A percentile compares a stretch with the other conserved stretches of the same genome.
Conservation (phyloP, 2,888 invertebrate species). For the Coelopa pilipes region DNA sequence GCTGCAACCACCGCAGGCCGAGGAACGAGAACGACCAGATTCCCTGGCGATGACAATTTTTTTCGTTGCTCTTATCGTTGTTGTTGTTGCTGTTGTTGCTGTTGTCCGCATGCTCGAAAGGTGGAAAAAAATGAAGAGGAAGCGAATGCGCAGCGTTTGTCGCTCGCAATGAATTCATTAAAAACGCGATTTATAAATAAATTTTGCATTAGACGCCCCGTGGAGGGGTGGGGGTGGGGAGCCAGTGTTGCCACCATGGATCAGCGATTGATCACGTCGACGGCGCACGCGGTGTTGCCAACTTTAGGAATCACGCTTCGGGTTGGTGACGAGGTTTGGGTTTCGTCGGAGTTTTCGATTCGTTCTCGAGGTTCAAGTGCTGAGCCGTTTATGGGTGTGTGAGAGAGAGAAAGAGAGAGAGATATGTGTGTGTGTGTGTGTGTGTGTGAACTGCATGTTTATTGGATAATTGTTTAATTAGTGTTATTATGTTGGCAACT, state of each 20-base stretch:
- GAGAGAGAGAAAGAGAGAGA: too few species aligned
- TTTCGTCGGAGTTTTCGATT: too few species aligned
- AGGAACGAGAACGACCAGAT: slow-evolving; percentile 11
- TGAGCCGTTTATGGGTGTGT: too few species aligned
- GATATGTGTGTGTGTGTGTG: not conserved
- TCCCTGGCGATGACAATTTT: slow-evolving; percentile 21
- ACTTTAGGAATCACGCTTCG: too few species aligned
- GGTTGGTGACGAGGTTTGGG: too few species aligned
- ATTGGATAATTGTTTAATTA: slow-evolving; percentile 27
- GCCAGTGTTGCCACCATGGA: too few species aligned
- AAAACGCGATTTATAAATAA: not conserved
- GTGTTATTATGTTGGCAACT: slow-evolving; percentile 26
- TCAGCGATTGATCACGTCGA: too few species aligned
- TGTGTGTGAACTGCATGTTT: slow-evolving; percentile 8
- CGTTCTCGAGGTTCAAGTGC: too few species aligned
- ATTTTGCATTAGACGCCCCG: not conserved
- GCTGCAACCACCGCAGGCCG: not conserved
- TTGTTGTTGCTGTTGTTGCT: not conserved
- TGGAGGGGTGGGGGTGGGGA: too few species aligned
- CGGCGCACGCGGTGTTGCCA: too few species aligned
- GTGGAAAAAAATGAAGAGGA: too few species aligned
- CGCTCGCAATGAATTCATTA: not conserved
- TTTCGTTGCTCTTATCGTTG: too few species aligned
- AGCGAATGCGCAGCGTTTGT: not conserved
- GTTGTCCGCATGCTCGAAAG: not conserved